Evolutionary conservation across 2,888 invertebrate species (phyloP).

Genomic region (Pinctada fucata): DNA sequence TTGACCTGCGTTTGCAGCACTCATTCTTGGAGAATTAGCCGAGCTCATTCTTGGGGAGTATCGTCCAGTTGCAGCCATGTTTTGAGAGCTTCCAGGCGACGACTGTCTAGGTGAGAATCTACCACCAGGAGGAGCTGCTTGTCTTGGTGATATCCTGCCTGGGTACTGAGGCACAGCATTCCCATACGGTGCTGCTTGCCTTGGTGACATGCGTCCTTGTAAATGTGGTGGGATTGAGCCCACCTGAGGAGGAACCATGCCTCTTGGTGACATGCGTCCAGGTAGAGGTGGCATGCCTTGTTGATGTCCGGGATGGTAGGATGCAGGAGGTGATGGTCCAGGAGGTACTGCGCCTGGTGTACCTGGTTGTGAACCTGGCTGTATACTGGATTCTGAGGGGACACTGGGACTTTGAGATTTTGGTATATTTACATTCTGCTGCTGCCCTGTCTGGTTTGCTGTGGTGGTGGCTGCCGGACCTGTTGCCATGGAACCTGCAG

Average conservation of each 20-base stretch:
- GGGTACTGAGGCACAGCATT: not conserved
- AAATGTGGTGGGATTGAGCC: not conserved
- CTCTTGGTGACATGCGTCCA: slow-evolving; percentile 19
- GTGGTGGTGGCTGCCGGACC: not conserved
- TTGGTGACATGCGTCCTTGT: slow-evolving; percentile 28
- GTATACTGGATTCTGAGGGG: not conserved
- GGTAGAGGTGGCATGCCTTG: slow-evolving; percentile 16
- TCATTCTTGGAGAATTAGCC: not conserved
- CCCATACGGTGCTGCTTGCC: slow-evolving; percentile 12
- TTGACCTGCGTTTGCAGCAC: not conserved
- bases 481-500: not conserved
- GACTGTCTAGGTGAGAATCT: slow-evolving; percentile 22
- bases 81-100: not conserved
- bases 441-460: not conserved
- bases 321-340: slow-evolving; percentile 29
- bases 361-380: not conserved
- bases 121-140: slow-evolving; percentile 9
- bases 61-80: not conserved
- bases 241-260: slow-evolving; percentile 17
- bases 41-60: slow-evolving; percentile 21
- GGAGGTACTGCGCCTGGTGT: not conserved
- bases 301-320: slow-evolving; percentile 1
- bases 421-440: no score
- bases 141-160: slow-evolving; percentile 1
- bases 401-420: not conserved